These are phyloP conservation scores for Homalodisca vitripennis DNA, from an alignment of 1,140 invertebrate genomes.

Conservation along the genomic window DNA sequence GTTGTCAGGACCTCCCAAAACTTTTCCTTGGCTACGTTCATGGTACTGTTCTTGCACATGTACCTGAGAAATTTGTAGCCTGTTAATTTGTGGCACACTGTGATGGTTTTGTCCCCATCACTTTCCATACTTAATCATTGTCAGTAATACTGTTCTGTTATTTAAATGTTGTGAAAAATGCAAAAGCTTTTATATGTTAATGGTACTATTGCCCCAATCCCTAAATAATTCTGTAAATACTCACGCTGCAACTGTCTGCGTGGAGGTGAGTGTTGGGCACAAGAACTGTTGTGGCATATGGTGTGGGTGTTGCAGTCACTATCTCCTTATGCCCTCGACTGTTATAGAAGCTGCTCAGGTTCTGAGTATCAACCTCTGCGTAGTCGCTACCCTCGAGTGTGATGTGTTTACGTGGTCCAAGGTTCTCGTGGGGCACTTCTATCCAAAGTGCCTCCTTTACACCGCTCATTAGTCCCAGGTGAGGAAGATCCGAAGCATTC, in stretches of 20 bases:
- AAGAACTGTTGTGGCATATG: constrained; percentile 80
- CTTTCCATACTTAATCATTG: too few species aligned
- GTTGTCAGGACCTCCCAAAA: too few species aligned
- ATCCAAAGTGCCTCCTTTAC: constrained; percentile 74
- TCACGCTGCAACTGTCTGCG: constrained; percentile 47
- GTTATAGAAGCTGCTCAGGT: constrained; percentile 78
- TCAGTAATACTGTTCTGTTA: too few species aligned
- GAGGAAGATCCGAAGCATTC: constrained; percentile 39
- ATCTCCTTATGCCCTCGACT: constrained; percentile 53
- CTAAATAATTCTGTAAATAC: too few species aligned
- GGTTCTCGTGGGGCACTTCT: constrained; percentile 67
- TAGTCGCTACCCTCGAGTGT: constrained; percentile 70
- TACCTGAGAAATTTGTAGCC: too few species aligned
- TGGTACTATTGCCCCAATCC: too few species aligned
- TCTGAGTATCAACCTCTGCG: constrained; percentile 72
- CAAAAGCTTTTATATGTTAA: too few species aligned
- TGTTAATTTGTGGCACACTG: too few species aligned
- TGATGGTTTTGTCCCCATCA: too few species aligned
- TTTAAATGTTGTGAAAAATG: too few species aligned
- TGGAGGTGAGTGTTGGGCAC: constrained; percentile 47
- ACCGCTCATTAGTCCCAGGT: constrained; percentile 33
- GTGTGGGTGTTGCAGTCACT: constrained; percentile 59
- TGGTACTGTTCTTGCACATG: too few species aligned
- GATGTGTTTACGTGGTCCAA: constrained; percentile 56
- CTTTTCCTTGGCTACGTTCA: too few species aligned